Evolutionary conservation across 2,888 invertebrate species (phyloP).

Genomic region (Coleophora deauratella): DNA sequence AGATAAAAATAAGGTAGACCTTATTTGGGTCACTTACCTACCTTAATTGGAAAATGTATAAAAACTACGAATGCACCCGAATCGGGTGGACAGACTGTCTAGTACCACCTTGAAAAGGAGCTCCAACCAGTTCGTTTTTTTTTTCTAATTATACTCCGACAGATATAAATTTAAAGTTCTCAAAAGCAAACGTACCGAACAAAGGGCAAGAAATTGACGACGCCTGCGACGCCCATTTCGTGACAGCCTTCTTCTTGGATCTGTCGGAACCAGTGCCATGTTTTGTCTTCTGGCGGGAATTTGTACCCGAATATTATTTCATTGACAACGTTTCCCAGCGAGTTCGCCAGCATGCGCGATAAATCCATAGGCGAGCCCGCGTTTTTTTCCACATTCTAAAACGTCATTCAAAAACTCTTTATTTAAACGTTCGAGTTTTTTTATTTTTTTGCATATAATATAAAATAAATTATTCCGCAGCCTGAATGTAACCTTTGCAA

Average conservation of each 20-base stretch:
- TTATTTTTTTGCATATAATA: no score
- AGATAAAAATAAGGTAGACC: no score
- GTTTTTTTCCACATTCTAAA: constrained; percentile 43
- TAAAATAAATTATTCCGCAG: no score
- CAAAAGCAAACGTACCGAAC: constrained; percentile 70
- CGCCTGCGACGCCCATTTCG: constrained; percentile 86
- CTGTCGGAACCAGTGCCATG: constrained; percentile 84
- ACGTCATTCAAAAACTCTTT: constrained; percentile 18
- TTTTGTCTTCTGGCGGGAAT: constrained; percentile 79
- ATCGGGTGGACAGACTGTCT: no score
- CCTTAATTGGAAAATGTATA: no score
- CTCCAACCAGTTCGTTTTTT: no score
- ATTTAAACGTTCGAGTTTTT: no score
- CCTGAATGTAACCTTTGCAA: no score
- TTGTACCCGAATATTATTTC: constrained; percentile 84
- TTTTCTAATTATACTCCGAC: no score
- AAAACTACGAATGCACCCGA: no score
- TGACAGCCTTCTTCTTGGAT: constrained; percentile 89
- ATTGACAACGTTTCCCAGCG: constrained; percentile 84
- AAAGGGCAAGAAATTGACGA: constrained; percentile 89
- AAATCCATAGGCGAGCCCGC: constrained; percentile 59
- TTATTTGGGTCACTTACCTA: no score
- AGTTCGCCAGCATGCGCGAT: constrained; percentile 75
- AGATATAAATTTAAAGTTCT: not conserved
- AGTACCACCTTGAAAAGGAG: no score